Evolutionary conservation across 2,797 vertebrate genomes (phyloP).

Genomic region (Parambassis ranga): DNA sequence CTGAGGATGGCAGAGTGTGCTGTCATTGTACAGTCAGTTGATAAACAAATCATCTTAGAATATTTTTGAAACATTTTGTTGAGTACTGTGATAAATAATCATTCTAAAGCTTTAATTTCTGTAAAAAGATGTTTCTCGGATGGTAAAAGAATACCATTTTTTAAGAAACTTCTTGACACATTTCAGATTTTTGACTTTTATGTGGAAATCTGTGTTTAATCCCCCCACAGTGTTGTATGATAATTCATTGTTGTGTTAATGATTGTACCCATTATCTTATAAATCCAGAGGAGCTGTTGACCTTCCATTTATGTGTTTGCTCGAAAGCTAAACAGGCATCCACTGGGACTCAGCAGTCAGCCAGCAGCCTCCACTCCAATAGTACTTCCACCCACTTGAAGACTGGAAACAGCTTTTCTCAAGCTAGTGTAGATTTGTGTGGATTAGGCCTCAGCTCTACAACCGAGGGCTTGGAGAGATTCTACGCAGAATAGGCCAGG

Average conservation of each 20-base stretch:
- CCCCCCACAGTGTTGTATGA: background rate
- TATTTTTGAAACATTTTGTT: too few species aligned
- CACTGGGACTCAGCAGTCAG: slow-evolving; percentile 64
- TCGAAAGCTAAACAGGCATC: slow-evolving; percentile 63
- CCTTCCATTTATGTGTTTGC: slow-evolving; percentile 68
- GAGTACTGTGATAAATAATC: too few species aligned
- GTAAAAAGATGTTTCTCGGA: too few species aligned
- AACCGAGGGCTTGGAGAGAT: slow-evolving; percentile 60
- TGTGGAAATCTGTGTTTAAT: background rate
- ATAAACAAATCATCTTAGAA: background rate
- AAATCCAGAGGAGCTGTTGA: slow-evolving; percentile 64
- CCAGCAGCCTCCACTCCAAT: slow-evolving; percentile 71
- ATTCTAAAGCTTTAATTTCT: too few species aligned
- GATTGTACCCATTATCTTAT: slow-evolving; percentile 55
- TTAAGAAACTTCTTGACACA: background rate
- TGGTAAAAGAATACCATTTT: too few species aligned
- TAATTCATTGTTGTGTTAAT: slow-evolving; percentile 52
- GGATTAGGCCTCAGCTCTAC: slow-evolving; percentile 68
- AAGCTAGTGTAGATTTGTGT: slow-evolving; percentile 75
- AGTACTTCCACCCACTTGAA: slow-evolving; percentile 73
- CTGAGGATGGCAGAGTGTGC: slow-evolving; percentile 34
- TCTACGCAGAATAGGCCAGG: slow-evolving; percentile 71
- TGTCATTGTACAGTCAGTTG: slow-evolving; percentile 8
- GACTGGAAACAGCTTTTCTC: slow-evolving; percentile 76
- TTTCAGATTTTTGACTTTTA: background rate